These are phyloP conservation scores for Melanogrammus aeglefinus DNA, from an alignment of 2,797 vertebrate species.

Conservation along the genomic window DNA sequence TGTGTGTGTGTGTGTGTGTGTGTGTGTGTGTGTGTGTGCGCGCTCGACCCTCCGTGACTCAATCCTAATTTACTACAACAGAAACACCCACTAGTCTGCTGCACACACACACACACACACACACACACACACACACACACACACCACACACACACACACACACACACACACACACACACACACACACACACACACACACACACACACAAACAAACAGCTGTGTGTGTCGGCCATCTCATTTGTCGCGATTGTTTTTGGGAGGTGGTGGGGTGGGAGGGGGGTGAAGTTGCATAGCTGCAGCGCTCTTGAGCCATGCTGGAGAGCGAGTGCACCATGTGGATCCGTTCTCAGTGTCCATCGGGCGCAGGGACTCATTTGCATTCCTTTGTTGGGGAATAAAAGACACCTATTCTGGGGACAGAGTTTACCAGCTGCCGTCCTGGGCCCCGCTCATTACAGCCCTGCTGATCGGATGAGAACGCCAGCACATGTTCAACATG, in stretches of 20 bases:
- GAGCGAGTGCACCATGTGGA: conserved; percentile 88
- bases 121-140: conserved; percentile 26
- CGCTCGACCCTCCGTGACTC: no score
- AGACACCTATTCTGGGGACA: conserved; percentile 89
- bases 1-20: background rate
- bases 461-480: conserved; percentile 98
- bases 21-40: background rate
- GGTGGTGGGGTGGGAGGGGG: conserved; percentile 13
- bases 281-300: conserved; percentile 72
- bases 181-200: conserved; percentile 29
- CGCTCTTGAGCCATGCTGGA: conserved; percentile 72
- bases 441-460: conserved; percentile 93
- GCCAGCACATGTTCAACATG: conserved; percentile 93
- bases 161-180: conserved; percentile 22
- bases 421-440: conserved; percentile 99
- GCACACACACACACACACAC: conserved; percentile 6
- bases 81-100: background rate
- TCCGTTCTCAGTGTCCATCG: conserved; percentile 96
- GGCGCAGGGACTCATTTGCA: conserved; percentile 97
- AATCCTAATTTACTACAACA: no score
- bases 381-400: conserved; percentile 97
- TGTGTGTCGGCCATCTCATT: conserved; percentile 65
- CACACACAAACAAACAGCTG: conserved; percentile 59
- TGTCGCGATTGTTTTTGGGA: conserved; percentile 64
- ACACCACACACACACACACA: background rate